A percentile compares a stretch with the other conserved stretches of the same genome.
Conservation (phyloP, 2,113 vertebrate genomes). For the Lophotis ruficrista region DNA sequence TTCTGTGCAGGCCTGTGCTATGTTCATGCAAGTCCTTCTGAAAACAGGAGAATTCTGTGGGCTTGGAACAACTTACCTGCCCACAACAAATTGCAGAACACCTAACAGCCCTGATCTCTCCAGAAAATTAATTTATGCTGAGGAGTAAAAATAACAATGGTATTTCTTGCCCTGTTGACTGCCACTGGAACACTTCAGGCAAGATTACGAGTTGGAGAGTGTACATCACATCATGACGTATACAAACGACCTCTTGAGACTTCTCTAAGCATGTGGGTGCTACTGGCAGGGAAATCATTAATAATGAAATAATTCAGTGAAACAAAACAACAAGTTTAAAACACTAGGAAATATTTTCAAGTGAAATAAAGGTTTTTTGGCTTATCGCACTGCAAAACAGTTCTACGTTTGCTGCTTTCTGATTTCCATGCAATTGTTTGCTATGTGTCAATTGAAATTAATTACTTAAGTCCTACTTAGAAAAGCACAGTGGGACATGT, state of each 20-base stretch:
- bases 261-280: not conserved
- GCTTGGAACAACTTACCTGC: not conserved
- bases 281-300: not conserved
- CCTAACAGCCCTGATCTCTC: not conserved
- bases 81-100: not conserved
- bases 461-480: not conserved
- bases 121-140: not conserved
- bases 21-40: not conserved
- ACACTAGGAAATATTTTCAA: not conserved
- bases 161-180: not conserved
- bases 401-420: not conserved
- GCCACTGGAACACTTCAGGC: not conserved
- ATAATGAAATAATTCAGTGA: not conserved
- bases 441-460: not conserved
- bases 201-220: not conserved
- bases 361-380: not conserved
- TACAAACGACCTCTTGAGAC: not conserved
- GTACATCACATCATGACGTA: not conserved
- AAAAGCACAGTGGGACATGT: not conserved
- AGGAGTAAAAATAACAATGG: not conserved
- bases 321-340: not conserved
- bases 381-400: not conserved
- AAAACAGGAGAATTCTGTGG: not conserved
- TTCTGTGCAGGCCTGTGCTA: not conserved
- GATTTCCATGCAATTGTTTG: not conserved